Evolutionary conservation across 2,797 vertebrate genomes (phyloP).

Genomic region (Cossypha caffra): DNA sequence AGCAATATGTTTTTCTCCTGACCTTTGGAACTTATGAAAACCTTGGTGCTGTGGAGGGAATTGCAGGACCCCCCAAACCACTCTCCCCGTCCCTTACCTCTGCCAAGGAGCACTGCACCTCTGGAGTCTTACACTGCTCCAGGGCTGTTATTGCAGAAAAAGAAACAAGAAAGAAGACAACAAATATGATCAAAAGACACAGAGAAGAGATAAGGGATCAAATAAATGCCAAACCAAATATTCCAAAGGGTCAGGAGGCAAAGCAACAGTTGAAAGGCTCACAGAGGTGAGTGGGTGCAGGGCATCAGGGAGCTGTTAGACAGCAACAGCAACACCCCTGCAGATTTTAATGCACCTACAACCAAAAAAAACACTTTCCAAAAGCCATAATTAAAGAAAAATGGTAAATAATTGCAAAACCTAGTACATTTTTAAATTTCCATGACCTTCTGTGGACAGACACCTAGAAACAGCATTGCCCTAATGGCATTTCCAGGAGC

Average conservation of each 20-base stretch:
- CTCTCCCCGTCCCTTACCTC: not conserved
- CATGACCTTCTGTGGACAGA: not conserved
- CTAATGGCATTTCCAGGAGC: not conserved
- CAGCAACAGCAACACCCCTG: not conserved
- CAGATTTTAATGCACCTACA: not conserved
- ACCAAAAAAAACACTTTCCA: not conserved
- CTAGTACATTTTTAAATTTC: not conserved
- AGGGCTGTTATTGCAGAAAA: fast-evolving
- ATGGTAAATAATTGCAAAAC: not conserved
- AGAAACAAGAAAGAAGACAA: not conserved
- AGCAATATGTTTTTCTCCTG: not conserved
- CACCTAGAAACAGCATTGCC: not conserved
- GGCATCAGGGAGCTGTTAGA: not conserved
- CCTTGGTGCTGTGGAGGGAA: fast-evolving
- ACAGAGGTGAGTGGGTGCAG: not conserved
- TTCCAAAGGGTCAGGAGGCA: not conserved
- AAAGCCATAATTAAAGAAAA: not conserved
- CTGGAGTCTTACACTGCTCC: not conserved
- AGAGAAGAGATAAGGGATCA: not conserved
- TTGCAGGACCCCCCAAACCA: fast-evolving
- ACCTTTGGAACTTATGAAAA: not conserved
- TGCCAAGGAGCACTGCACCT: not conserved
- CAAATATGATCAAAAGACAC: not conserved
- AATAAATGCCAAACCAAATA: not conserved
- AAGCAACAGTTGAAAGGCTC: not conserved